Evolutionary conservation across 1,140 invertebrate genomes (phyloP), one percentile per base, ranked within the genome.

Genomic region (Penaeus chinensis): DNA sequence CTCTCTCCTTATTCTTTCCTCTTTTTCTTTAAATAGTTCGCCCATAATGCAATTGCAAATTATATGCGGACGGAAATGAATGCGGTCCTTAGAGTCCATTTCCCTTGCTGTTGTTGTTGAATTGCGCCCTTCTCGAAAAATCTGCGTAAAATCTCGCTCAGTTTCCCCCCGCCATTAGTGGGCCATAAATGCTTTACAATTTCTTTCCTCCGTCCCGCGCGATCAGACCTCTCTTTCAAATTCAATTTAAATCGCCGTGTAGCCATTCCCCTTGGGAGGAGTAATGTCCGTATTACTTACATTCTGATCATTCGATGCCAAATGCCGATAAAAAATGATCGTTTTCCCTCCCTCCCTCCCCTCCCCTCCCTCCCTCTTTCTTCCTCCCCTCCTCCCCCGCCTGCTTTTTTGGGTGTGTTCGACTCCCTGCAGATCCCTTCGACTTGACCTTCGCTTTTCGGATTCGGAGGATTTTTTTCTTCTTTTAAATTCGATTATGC

Each of bases 141-240:
- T 74, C 65, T 54, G 32, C 63, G 54, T 13, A 54, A 54, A 54
- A 13, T 83, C 69, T 18, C 77, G n/a, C 85, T 32, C 60, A n/a
- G 24, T 10, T 22, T 19, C 66, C 47, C 32, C 18, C 78, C 60
- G 24, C 84, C 85, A 87, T 87, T 87, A 87, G 81, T 66, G 62
- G 32, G 22, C 80, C 85, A 82, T 87, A 87, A 87, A 87, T 87
- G 85, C 82, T 87, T 74, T 82, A 87, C 85, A 87, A 87, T 87
- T 84, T 62, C 85, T 80, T 76, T 74, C 11, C 54, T 16, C 54
- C 54, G 54, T 11, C 54, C 54, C 69, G 85, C 69, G 54, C 66
- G 80, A 82, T 87, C 85, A 82, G 85, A 82, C 80, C 79, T 82
- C 82, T 82, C 61, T 87, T 87, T 87, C 85, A 82, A 82, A 87